Evolutionary conservation across 2,113 vertebrate species (phyloP).

Genomic region (Clarias magur): DNA sequence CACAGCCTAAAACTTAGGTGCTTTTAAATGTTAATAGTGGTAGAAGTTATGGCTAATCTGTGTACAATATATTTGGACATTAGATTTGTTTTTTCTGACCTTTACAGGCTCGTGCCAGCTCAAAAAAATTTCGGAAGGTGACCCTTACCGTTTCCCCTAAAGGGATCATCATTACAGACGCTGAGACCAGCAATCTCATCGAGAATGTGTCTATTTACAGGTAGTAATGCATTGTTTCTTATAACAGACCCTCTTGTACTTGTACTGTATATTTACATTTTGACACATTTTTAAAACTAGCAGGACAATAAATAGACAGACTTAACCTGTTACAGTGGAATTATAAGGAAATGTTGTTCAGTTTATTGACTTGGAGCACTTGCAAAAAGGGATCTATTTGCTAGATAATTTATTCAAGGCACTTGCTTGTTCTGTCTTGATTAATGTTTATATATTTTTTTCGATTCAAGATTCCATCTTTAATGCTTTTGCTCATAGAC

Average conservation of each 20-base stretch:
- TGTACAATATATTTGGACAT: neutral
- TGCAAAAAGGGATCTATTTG: neutral
- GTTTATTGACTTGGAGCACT: neutral
- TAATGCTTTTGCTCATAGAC: neutral
- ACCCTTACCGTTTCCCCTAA: conserved; percentile 84
- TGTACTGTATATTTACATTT: too few relatives aligned
- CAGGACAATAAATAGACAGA: neutral
- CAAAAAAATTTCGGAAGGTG: conserved; percentile 88
- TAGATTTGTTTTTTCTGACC: conserved; percentile 32
- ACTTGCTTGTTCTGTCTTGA: neutral
- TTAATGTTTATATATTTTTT: neutral
- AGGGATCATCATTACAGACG: conserved; percentile 84
- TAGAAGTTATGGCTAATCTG: too few relatives aligned
- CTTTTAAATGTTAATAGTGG: too few relatives aligned
- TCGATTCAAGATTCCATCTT: neutral
- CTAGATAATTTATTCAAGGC: neutral
- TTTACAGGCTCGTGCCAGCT: conserved; percentile 79
- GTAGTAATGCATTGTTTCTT: conserved; percentile 22
- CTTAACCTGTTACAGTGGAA: neutral
- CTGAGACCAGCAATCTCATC: conserved; percentile 80
- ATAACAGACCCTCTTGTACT: neutral
- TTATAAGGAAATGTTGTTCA: neutral
- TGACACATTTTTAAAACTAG: neutral
- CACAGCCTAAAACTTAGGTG: too few relatives aligned
- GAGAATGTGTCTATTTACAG: conserved; percentile 83